These are phyloP conservation scores for Falco biarmicus DNA, from an alignment of 2,797 vertebrate genomes.

Conservation along the genomic window DNA sequence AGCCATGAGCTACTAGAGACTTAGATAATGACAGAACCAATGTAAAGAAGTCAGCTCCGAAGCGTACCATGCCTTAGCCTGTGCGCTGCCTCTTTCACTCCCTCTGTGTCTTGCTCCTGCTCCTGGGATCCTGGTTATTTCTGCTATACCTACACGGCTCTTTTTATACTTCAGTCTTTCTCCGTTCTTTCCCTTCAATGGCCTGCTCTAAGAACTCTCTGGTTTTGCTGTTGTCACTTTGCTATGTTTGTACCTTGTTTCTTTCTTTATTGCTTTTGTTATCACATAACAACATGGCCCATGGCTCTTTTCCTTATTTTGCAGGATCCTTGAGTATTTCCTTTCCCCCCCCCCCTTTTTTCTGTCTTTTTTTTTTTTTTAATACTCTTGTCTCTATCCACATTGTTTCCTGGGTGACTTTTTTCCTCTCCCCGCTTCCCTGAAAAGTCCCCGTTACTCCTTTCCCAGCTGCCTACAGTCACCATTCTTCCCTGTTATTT, in stretches of 20 bases:
- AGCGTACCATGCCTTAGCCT: background rate
- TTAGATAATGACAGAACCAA: background rate
- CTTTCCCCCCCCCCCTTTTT: fast-evolving
- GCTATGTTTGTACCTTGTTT: background rate
- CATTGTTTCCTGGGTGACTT: background rate
- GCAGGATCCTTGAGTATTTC: background rate
- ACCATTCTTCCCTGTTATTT: background rate
- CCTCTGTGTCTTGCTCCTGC: background rate
- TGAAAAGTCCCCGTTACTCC: background rate
- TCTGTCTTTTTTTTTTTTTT: too few relatives aligned
- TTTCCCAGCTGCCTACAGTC: background rate
- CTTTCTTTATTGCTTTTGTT: background rate
- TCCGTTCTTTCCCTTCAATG: background rate
- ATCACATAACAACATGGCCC: background rate
- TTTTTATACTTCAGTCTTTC: background rate
- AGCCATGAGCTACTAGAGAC: background rate
- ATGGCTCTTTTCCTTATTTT: background rate
- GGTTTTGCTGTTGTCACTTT: background rate
- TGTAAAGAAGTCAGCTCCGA: background rate
- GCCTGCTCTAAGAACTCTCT: background rate
- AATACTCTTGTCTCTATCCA: background rate
- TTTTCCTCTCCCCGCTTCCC: background rate
- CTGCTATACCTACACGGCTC: background rate
- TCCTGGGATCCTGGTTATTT: background rate
- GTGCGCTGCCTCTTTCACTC: background rate